Conservation (phyloP, 2,113 vertebrate species). For the Lepisosteus oculatus region DNA sequence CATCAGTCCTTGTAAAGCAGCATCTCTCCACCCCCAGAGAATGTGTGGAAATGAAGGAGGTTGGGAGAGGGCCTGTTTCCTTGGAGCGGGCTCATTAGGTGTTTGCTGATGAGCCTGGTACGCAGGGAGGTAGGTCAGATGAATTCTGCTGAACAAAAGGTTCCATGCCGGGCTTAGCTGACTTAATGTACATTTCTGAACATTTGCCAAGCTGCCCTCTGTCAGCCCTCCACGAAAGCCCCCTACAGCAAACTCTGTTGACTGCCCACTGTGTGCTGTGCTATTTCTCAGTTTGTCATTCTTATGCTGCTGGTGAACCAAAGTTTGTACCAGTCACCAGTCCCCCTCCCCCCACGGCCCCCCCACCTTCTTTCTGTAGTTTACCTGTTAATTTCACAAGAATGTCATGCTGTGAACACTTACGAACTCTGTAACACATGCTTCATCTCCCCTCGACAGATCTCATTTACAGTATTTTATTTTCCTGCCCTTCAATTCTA, state of each 20-base stretch:
- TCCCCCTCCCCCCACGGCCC: constrained; percentile 48
- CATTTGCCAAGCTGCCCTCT: constrained; percentile 85
- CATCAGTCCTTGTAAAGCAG: constrained; percentile 99
- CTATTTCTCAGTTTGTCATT: constrained; percentile 77
- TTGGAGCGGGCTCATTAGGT: constrained; percentile 94
- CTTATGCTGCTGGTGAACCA: too few relatives aligned
- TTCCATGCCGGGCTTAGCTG: constrained; percentile 87
- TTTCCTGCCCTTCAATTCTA: constrained; percentile 37
- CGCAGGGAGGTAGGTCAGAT: constrained; percentile 81
- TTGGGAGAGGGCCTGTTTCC: constrained; percentile 82
- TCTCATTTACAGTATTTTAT: constrained; percentile 44
- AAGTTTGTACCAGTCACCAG: constrained; percentile 18
- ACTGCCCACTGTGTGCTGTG: constrained; percentile 65
- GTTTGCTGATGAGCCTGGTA: constrained; percentile 93
- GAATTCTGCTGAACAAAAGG: constrained; percentile 97
- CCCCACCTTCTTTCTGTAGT: constrained; percentile 32
- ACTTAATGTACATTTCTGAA: constrained; percentile 80
- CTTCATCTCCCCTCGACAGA: constrained; percentile 56
- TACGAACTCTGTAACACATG: constrained; percentile 53
- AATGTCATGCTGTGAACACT: constrained; percentile 61
- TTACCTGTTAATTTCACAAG: constrained; percentile 61
- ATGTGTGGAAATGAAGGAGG: constrained; percentile 78
- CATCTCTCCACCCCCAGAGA: constrained; percentile 85
- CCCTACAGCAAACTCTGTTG: constrained; percentile 67
- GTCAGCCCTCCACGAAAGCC: constrained; percentile 71